Evolutionary conservation across 2,113 vertebrate species (phyloP), one percentile per base, ranked within the genome.

Genomic region (Nasalis larvatus): DNA sequence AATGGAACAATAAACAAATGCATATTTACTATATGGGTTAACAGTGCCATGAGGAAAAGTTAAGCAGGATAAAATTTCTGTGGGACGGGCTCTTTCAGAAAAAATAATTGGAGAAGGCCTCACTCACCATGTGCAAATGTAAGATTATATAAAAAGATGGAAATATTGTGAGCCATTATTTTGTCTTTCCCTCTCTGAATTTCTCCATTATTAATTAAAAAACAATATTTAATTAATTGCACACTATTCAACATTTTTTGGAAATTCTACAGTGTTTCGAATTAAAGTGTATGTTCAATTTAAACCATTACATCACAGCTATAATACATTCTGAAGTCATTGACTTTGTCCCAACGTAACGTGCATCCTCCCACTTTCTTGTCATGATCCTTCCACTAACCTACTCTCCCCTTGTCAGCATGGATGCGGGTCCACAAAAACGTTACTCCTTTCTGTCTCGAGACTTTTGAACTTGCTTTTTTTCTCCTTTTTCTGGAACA

Each of bases 141-240:
- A 18, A 73, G 35, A 74, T 35, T 78, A 30, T 11, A 35, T 76
- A 42, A 45, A 63, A 78, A 73, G 6, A 17, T 23, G 21, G 42
- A 86, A 77, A 47, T 54, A 76, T 54, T 80, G 85, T 74, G 30
- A 8, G 32, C 2, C 52, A 69, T 80, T 94, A 32, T 37, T 82
- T 94, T 58, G 63, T 74, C 1, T 42, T 96, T 76, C 5, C 3
- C 9, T 40, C 1, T 54, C 11, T 84, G 23, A 78, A 92, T 77
- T 77, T 66, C 17, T 88, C 86, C 23, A 45, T 89, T 88, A 76
- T 32, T 85, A 85, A 94, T 73, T 73, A 85, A 89, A 96, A 78
- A 12, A 42, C 8, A 82, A 37, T 35, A 37, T 89, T 85, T 7
- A 71, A 77, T 91, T 4, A 91, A 71, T 52, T 82, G 6, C 0